A percentile compares a stretch with the other conserved stretches of the same genome.
Conservation (phyloP, 2,797 vertebrate species). For the Acanthiza pusilla region DNA sequence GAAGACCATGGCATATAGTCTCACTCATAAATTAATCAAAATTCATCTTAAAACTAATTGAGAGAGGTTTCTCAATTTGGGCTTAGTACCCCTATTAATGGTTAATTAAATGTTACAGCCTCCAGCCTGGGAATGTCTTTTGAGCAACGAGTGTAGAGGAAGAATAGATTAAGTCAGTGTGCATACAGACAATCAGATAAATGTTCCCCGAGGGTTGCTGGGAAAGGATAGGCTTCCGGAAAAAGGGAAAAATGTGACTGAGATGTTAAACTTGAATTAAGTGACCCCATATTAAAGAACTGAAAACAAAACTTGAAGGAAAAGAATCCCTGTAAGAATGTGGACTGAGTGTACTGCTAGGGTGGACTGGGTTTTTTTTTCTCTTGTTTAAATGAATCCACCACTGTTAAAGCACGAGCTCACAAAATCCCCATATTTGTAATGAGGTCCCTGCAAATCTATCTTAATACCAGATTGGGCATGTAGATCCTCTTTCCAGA, state of each 20-base stretch:
- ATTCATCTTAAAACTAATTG: background rate
- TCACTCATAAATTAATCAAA: background rate
- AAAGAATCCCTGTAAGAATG: background rate
- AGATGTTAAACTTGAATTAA: background rate
- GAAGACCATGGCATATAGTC: background rate
- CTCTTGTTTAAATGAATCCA: background rate
- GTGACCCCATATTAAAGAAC: background rate
- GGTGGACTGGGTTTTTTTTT: background rate
- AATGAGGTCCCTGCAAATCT: conserved; percentile 36
- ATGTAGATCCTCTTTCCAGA: conserved; percentile 1
- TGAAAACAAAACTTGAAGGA: background rate
- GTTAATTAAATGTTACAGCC: background rate
- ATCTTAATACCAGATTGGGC: conserved; percentile 1
- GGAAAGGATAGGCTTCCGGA: background rate
- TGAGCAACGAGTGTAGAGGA: background rate
- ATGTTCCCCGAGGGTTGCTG: background rate
- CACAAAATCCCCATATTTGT: conserved; percentile 17
- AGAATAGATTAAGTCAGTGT: background rate
- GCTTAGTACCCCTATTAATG: background rate
- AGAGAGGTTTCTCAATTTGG: background rate
- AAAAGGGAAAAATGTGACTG: background rate
- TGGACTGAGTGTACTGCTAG: background rate
- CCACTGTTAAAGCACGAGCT: background rate
- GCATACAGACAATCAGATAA: background rate
- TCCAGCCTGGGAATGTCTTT: background rate